These are phyloP conservation scores for Acipenser oxyrinchus DNA, from an alignment of 2,797 vertebrate species.

Conservation along the genomic window DNA sequence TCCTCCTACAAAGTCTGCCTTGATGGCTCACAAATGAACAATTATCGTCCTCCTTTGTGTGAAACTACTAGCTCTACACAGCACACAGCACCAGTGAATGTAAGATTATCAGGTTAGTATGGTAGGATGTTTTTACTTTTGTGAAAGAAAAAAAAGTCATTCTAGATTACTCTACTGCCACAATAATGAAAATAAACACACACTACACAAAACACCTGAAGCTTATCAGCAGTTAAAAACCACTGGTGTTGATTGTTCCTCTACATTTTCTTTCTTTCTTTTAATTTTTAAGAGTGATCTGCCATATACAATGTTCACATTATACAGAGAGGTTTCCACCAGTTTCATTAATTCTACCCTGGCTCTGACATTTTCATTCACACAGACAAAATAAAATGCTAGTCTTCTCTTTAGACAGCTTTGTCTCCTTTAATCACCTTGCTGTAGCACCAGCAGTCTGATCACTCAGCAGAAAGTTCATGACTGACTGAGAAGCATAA, in stretches of 20 bases:
- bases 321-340: not conserved
- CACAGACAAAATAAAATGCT: slow-evolving; percentile 4
- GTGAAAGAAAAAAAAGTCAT: not conserved
- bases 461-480: not conserved
- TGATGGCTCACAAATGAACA: too few relatives aligned
- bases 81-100: too few relatives aligned
- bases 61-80: too few relatives aligned
- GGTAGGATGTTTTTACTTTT: slow-evolving; percentile 5
- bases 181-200: slow-evolving; percentile 3
- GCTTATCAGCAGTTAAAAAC: not conserved
- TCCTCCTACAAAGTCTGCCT: too few relatives aligned
- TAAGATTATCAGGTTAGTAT: too few relatives aligned
- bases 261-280: too few relatives aligned
- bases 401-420: not conserved
- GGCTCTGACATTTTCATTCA: slow-evolving; percentile 3
- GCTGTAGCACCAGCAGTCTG: not conserved
- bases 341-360: slow-evolving; percentile 6
- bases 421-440: not conserved
- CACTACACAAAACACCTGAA: not conserved
- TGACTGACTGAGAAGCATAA: not conserved
- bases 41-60: too few relatives aligned
- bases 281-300: too few relatives aligned
- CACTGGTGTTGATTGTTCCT: too few relatives aligned
- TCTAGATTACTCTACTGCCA: not conserved
- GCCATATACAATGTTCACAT: too few relatives aligned